phyloP scores from a whole-genome alignment of 2,113 vertebrate genomes.

The Sialia sialis region DNA sequence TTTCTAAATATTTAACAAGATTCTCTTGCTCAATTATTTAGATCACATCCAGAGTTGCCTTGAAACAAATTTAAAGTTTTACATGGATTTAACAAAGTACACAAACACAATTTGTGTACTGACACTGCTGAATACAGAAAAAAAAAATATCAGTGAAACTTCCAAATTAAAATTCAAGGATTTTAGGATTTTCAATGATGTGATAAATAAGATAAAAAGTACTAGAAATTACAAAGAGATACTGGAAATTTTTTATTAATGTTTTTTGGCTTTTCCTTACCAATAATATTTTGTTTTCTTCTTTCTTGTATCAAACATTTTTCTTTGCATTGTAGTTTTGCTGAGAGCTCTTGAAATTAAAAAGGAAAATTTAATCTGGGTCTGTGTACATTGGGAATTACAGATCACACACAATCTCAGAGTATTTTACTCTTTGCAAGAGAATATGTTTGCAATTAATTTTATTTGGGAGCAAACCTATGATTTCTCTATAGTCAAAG shows the following conservation, averaged over 20 bases:
- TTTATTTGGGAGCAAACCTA: background rate
- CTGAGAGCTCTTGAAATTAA: background rate
- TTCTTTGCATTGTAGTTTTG: background rate
- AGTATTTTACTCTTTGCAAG: background rate
- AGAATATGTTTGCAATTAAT: background rate
- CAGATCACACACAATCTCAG: background rate
- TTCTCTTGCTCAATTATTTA: slow-evolving; percentile 61
- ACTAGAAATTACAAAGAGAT: background rate
- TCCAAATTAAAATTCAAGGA: slow-evolving; percentile 22
- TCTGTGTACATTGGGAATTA: background rate
- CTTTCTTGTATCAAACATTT: background rate
- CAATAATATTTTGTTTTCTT: background rate
- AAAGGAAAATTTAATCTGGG: background rate
- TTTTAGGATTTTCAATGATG: background rate
- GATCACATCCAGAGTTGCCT: slow-evolving; percentile 8
- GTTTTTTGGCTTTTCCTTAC: background rate
- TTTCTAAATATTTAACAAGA: slow-evolving; percentile 64
- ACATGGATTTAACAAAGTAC: slow-evolving; percentile 8
- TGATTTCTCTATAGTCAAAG: background rate
- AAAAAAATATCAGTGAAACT: background rate
- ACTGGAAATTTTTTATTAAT: slow-evolving; percentile 26
- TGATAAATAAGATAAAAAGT: background rate
- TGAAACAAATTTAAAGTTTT: slow-evolving; percentile 36
- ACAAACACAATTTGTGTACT: background rate
- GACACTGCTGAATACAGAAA: background rate